phyloP scores from a whole-genome alignment of 2,888 invertebrate genomes.

The Hybos culiciformis region DNA sequence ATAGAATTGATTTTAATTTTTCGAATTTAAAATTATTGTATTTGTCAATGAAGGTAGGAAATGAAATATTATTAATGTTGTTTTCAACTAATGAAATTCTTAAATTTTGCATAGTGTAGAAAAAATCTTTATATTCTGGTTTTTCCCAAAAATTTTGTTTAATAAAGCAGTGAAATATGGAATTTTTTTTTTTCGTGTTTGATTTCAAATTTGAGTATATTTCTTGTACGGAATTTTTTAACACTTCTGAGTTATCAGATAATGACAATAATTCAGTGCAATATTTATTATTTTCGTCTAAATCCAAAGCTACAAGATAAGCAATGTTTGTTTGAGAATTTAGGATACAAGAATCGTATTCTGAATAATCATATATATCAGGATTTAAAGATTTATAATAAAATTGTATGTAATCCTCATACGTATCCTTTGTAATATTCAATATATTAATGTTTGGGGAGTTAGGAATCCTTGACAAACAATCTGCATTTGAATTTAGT shows the following conservation, averaged over 20 bases:
- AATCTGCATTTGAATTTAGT: constrained; percentile 15
- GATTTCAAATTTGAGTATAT: constrained; percentile 9
- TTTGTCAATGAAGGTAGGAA: constrained; percentile 3
- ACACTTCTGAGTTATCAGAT: constrained; percentile 1
- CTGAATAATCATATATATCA: constrained; percentile 3
- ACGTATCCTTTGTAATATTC: not conserved
- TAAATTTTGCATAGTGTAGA: constrained; percentile 6
- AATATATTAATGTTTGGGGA: not conserved
- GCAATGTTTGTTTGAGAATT: not conserved
- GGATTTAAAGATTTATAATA: constrained; percentile 4
- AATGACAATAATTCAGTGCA: no score
- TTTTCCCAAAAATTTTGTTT: constrained; percentile 8
- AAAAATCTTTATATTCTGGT: constrained; percentile 4
- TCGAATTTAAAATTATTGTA: constrained; percentile 9
- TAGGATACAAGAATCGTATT: not conserved
- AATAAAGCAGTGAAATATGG: constrained; percentile 9
- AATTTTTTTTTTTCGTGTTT: constrained; percentile 1
- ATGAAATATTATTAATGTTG: constrained; percentile 3
- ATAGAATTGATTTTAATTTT: constrained; percentile 3
- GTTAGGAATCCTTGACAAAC: constrained; percentile 5
- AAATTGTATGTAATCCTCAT: constrained; percentile 7
- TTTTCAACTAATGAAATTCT: constrained; percentile 3
- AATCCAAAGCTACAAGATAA: constrained; percentile 2
- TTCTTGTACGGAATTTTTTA: constrained; percentile 4
- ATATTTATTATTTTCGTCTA: not conserved